Percentiles rank a stretch among this genome's conserved stretches.
These are phyloP conservation scores for Brachycybe producta DNA, from an alignment of 2,888 invertebrate species.

Conservation along the genomic window DNA sequence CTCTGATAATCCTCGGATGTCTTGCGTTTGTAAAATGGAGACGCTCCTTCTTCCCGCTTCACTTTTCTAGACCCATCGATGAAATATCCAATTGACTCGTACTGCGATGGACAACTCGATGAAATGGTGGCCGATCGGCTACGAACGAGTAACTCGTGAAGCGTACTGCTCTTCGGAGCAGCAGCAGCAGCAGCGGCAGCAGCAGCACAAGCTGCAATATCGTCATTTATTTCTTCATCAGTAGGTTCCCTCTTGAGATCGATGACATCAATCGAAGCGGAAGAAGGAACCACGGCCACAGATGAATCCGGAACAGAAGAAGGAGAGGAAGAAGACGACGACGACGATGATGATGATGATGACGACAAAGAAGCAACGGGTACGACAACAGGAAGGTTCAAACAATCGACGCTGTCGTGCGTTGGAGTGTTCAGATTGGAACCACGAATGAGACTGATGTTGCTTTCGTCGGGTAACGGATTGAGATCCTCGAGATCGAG, in stretches of 20 bases:
- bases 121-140: too few species aligned
- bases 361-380: conserved; percentile 34
- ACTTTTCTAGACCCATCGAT: too few species aligned
- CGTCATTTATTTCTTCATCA: too few species aligned
- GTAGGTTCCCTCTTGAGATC: conserved; percentile 25
- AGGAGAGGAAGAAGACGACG: too few species aligned
- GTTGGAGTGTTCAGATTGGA: conserved; percentile 9
- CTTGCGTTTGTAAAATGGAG: too few species aligned
- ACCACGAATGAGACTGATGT: conserved; percentile 10
- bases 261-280: background rate
- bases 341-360: conserved; percentile 32
- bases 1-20: too few species aligned
- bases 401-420: conserved; percentile 18
- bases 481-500: conserved; percentile 75
- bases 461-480: conserved; percentile 60
- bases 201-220: too few species aligned
- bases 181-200: conserved; percentile 32
- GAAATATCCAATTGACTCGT: too few species aligned
- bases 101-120: too few species aligned
- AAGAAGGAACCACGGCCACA: too few species aligned
- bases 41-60: too few species aligned
- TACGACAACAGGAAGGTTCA: conserved; percentile 32
- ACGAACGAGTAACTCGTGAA: conserved; percentile 25
- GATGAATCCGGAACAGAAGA: too few species aligned
- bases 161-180: conserved; percentile 48